Conservation (phyloP, 37 sponge, comb jelly and placozoan genomes). For the Halisarca cf. caerulea region DNA sequence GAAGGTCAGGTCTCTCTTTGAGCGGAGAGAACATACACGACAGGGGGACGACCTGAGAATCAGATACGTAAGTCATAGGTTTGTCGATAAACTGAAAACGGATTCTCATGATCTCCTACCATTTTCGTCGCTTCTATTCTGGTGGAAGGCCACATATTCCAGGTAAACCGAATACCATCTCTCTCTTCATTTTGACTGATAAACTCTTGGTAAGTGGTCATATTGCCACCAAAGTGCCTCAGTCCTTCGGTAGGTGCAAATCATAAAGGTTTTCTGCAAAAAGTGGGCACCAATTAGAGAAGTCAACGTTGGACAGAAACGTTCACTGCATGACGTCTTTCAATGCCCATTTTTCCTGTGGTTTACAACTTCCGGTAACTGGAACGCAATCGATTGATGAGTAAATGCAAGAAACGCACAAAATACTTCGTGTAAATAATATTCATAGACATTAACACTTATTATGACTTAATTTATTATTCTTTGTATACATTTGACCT, state of each 20-base stretch:
- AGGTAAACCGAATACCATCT: constrained; percentile 94
- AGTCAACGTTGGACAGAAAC: not conserved
- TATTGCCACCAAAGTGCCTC: constrained; percentile 25
- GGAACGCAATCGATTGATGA: no score
- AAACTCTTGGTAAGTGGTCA: constrained; percentile 93
- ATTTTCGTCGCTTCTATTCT: constrained; percentile 92
- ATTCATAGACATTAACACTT: no score
- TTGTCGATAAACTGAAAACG: not conserved
- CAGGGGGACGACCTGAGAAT: constrained; percentile 97
- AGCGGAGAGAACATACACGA: constrained; percentile 85
- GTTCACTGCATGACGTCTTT: not conserved
- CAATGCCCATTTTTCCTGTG: not conserved
- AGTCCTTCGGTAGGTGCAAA: not conserved
- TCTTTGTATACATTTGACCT: no score
- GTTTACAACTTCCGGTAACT: not conserved
- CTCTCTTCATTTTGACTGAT: constrained; percentile 94
- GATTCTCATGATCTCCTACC: constrained; percentile 38
- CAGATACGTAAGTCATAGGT: not conserved
- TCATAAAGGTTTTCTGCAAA: not conserved
- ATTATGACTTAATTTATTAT: no score
- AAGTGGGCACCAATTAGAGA: constrained; percentile 15
- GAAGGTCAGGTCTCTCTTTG: constrained; percentile 96
- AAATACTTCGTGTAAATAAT: no score
- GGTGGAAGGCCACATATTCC: constrained; percentile 98
- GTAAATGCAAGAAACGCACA: no score